Evolutionary conservation across 2,797 vertebrate species (phyloP).

Genomic region (Hapalemur alaotrensis): DNA sequence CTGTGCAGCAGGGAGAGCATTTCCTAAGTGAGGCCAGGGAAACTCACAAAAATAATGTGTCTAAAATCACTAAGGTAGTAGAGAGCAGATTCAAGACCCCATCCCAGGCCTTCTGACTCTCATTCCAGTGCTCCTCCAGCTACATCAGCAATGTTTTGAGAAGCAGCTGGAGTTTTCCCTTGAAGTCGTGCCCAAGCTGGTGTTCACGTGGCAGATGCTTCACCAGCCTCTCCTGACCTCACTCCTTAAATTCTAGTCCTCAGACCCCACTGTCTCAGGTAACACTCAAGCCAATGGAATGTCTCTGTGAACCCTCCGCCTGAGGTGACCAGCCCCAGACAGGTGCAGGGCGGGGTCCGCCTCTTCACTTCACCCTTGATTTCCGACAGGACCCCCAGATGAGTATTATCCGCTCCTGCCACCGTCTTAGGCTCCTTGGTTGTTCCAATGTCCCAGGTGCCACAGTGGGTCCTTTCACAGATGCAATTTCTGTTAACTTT

Average conservation of each 20-base stretch:
- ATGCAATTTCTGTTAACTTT: background rate
- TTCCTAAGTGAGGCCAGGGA: background rate
- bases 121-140: background rate
- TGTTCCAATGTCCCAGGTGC: background rate
- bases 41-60: background rate
- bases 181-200: rapidly evolving
- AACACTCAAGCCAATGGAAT: rapidly evolving
- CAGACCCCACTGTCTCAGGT: no score
- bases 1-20: background rate
- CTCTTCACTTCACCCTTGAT: slow-evolving; percentile 37
- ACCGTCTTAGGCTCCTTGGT: background rate
- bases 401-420: background rate
- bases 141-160: background rate
- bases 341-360: background rate
- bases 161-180: background rate
- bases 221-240: background rate
- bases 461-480: background rate
- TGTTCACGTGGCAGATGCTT: background rate
- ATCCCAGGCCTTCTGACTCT: background rate
- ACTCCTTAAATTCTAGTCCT: background rate
- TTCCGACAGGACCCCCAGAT: slow-evolving; percentile 40
- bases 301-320: background rate
- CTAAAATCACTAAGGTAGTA: background rate
- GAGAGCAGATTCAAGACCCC: background rate
- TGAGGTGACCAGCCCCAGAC: background rate